Evolutionary conservation across 2,888 invertebrate species (phyloP).

Genomic region (Lordiphosa andalusiaca): DNA sequence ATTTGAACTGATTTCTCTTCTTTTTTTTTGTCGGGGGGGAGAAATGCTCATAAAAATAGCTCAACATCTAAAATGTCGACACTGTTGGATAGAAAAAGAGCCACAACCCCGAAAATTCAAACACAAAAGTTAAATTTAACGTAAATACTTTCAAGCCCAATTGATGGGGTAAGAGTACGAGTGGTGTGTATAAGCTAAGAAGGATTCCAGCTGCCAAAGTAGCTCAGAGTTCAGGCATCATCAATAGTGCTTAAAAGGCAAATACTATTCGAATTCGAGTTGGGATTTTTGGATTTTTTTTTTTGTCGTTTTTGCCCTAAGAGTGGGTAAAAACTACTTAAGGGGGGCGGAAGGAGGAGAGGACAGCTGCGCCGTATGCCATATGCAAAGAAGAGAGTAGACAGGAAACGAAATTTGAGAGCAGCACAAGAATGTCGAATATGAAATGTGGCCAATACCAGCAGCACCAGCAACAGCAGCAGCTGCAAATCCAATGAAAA

Average conservation of each 20-base stretch:
- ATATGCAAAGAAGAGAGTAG: slow-evolving; percentile 24
- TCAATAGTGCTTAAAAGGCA: slow-evolving; percentile 43
- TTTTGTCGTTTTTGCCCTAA: slow-evolving; percentile 16
- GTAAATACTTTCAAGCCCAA: slow-evolving; percentile 49
- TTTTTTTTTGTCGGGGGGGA: slow-evolving; percentile 17
- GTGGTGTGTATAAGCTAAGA: slow-evolving; percentile 27
- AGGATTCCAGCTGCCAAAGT: slow-evolving; percentile 42
- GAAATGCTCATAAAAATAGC: slow-evolving; percentile 63
- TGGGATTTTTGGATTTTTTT: slow-evolving; percentile 48
- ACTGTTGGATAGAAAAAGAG: slow-evolving; percentile 32
- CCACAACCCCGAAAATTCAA: slow-evolving; percentile 34
- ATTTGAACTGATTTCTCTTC: slow-evolving; percentile 1
- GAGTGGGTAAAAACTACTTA: slow-evolving; percentile 53
- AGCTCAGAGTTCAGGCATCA: slow-evolving; percentile 38
- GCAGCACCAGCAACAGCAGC: background rate
- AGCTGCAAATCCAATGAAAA: no score
- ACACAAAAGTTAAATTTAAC: slow-evolving; percentile 64
- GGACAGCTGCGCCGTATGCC: slow-evolving; percentile 9
- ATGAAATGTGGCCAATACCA: slow-evolving; percentile 2
- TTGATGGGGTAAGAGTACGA: background rate
- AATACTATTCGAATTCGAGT: slow-evolving; percentile 19
- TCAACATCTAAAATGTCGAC: slow-evolving; percentile 54
- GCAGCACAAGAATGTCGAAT: slow-evolving; percentile 11
- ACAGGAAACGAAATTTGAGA: slow-evolving; percentile 43
- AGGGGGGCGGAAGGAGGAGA: slow-evolving; percentile 21